Evolutionary conservation across 2,113 vertebrate species (phyloP).

Genomic region (Marmota flaviventris): DNA sequence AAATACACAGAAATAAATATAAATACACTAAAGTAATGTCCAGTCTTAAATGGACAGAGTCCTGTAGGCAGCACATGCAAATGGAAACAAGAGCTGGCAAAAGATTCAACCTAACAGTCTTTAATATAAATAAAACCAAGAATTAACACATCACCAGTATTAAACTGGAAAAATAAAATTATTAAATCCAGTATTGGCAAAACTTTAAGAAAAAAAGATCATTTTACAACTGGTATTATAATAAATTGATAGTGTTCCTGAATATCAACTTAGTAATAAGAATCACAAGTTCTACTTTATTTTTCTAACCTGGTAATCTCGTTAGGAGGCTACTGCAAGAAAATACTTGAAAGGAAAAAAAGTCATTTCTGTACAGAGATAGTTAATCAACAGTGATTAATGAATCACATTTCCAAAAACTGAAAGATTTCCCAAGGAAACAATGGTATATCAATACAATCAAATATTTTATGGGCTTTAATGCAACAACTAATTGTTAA

Average conservation of each 20-base stretch:
- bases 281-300: not conserved
- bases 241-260: constrained; percentile 12
- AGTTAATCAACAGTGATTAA: not conserved
- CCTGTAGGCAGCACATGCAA: not conserved
- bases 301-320: not conserved
- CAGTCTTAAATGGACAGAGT: not conserved
- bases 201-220: not conserved
- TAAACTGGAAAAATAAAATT: not conserved
- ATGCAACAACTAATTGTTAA: not conserved
- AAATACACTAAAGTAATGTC: not conserved
- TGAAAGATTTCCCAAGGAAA: not conserved
- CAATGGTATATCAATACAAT: not conserved
- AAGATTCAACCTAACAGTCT: not conserved
- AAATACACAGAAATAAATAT: not conserved
- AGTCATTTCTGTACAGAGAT: constrained; percentile 14
- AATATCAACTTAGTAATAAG: constrained; percentile 25
- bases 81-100: not conserved
- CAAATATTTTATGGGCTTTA: not conserved
- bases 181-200: not conserved
- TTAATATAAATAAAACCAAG: not conserved
- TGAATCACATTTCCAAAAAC: not conserved
- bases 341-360: not conserved
- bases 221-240: not conserved
- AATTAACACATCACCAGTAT: not conserved
- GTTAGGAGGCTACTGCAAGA: constrained; percentile 11